Conservation (phyloP, 2,113 vertebrate species). For the Callaeas wilsoni region DNA sequence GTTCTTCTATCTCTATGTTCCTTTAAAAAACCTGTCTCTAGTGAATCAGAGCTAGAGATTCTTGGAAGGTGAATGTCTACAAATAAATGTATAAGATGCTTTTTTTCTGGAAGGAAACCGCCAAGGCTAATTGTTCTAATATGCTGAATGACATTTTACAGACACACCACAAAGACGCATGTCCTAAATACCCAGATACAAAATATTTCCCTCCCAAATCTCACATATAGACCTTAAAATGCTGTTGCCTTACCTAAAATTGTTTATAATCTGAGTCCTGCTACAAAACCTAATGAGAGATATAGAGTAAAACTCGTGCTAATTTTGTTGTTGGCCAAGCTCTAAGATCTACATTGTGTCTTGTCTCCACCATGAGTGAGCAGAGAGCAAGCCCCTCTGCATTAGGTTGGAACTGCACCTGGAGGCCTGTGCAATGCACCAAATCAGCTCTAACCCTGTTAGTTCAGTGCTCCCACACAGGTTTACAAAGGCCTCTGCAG, state of each 20-base stretch:
- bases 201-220: not conserved
- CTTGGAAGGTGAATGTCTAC: not conserved
- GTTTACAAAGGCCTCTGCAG: not conserved
- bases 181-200: not conserved
- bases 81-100: not conserved
- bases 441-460: not conserved
- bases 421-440: fast-evolving
- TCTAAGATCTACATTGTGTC: not conserved
- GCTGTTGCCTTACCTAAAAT: not conserved
- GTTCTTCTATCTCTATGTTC: not conserved
- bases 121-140: not conserved
- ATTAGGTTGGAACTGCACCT: not conserved
- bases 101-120: not conserved
- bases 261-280: not conserved
- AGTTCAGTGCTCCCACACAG: not conserved
- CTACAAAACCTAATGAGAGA: not conserved
- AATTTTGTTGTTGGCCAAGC: not conserved
- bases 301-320: not conserved
- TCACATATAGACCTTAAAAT: not conserved
- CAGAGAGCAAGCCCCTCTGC: not conserved
- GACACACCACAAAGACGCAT: not conserved
- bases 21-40: not conserved
- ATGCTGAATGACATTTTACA: not conserved
- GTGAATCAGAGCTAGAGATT: not conserved
- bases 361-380: not conserved